These are phyloP conservation scores for Perccottus glenii DNA, from an alignment of 2,113 vertebrate species.

Conservation along the genomic window DNA sequence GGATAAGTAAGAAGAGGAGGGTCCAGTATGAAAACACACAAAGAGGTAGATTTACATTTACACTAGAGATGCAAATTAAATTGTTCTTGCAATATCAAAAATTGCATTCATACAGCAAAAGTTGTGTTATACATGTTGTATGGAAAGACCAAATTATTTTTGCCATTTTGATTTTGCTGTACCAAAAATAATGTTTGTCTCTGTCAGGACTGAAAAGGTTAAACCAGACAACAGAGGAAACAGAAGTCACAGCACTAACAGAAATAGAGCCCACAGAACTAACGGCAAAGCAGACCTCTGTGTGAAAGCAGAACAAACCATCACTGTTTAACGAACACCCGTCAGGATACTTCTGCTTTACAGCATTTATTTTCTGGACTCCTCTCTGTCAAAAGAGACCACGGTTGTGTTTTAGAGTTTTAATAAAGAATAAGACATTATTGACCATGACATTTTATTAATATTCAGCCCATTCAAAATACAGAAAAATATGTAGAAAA, in stretches of 20 bases:
- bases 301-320: slow-evolving; percentile 30
- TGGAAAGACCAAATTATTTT: neutral
- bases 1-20: slow-evolving; percentile 44
- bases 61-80: neutral
- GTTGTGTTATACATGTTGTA: neutral
- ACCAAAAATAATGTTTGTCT: neutral
- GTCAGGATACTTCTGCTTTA: neutral
- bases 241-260: slow-evolving; percentile 6
- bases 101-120: no score
- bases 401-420: neutral
- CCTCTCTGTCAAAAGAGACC: neutral
- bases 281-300: slow-evolving; percentile 36
- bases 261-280: slow-evolving; percentile 14
- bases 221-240: slow-evolving; percentile 14
- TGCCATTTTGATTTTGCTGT: neutral
- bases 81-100: no score
- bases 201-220: slow-evolving; percentile 40
- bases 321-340: neutral
- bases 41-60: slow-evolving; percentile 33
- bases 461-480: no score
- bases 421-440: neutral
- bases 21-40: neutral
- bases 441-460: no score
- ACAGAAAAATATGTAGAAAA: no score
- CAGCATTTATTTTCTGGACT: neutral